Evolutionary conservation across 2,888 invertebrate species (phyloP).

Genomic region (Troides aeacus): DNA sequence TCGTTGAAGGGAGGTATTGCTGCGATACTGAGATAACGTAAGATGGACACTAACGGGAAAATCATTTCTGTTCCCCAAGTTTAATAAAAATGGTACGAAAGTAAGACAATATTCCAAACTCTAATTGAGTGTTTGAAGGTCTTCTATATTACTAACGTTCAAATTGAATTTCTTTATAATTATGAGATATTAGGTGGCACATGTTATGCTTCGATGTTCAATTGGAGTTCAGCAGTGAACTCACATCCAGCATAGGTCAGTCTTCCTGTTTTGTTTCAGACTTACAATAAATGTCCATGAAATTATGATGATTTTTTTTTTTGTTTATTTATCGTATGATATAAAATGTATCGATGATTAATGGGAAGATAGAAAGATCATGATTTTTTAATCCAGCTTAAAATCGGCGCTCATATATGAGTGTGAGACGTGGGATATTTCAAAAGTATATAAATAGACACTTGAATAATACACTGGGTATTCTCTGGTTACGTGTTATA

Average conservation of each 20-base stretch:
- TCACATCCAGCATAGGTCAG: neutral
- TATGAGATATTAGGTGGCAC: neutral
- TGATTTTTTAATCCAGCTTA: too few relatives aligned
- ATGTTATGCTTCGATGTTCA: neutral
- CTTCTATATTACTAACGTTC: neutral
- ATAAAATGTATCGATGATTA: neutral
- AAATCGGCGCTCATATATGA: too few relatives aligned
- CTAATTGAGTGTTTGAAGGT: neutral
- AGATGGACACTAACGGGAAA: constrained; percentile 38
- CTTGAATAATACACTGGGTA: too few relatives aligned
- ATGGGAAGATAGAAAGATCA: too few relatives aligned
- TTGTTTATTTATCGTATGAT: neutral
- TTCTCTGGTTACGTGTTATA: too few relatives aligned
- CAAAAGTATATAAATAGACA: too few relatives aligned
- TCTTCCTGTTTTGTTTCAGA: neutral
- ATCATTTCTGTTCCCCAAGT: constrained; percentile 17
- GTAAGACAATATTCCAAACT: constrained; percentile 1
- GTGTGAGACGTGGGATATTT: too few relatives aligned
- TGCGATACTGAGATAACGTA: constrained; percentile 49
- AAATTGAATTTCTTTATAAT: neutral
- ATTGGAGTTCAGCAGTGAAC: neutral
- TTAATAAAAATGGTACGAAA: constrained; percentile 17
- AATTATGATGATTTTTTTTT: neutral
- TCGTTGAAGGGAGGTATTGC: constrained; percentile 44
- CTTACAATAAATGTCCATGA: neutral